Percentiles rank a stretch among this genome's conserved stretches.
These are phyloP conservation scores for Gymnosoma rotundatum DNA, from an alignment of 2,888 invertebrate genomes.

Conservation along the genomic window DNA sequence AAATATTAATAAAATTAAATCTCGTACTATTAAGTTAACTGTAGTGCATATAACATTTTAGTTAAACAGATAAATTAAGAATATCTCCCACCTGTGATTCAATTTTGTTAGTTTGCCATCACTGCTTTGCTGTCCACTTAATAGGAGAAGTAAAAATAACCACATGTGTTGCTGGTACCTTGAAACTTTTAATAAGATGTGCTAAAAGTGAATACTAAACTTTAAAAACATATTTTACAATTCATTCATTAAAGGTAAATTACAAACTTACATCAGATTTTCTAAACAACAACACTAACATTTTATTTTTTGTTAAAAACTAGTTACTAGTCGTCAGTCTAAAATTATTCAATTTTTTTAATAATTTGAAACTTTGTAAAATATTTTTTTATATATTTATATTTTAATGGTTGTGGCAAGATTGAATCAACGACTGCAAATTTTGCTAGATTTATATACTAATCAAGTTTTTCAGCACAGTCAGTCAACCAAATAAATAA, in stretches of 20 bases:
- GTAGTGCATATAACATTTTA: background rate
- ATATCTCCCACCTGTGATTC: conserved; percentile 60
- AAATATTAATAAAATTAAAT: too few species aligned
- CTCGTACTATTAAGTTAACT: too few species aligned
- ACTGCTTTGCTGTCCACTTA: conserved; percentile 52
- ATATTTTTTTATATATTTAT: conserved; percentile 22
- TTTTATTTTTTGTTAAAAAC: conserved; percentile 23
- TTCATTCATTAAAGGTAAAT: conserved; percentile 3
- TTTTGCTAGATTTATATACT: conserved; percentile 60
- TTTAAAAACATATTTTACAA: conserved; percentile 4
- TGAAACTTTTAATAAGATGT: conserved; percentile 57
- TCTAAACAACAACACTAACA: conserved; percentile 55
- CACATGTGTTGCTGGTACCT: conserved; percentile 43
- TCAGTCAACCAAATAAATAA: conserved; percentile 63
- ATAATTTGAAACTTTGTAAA: conserved; percentile 29
- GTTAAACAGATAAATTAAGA: background rate
- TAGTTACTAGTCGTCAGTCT: conserved; percentile 13
- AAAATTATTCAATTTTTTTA: conserved; percentile 31
- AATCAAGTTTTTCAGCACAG: conserved; percentile 35
- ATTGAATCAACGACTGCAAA: conserved; percentile 49
- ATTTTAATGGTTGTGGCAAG: conserved; percentile 47
- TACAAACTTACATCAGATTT: conserved; percentile 69
- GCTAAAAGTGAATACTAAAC: conserved; percentile 52
- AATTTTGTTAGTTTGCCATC: conserved; percentile 46
- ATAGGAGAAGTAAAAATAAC: conserved; percentile 46